Evolutionary conservation across 2,797 vertebrate genomes (phyloP), one percentile per base, ranked within the genome.

Genomic region (Neomorphus geoffroyi): DNA sequence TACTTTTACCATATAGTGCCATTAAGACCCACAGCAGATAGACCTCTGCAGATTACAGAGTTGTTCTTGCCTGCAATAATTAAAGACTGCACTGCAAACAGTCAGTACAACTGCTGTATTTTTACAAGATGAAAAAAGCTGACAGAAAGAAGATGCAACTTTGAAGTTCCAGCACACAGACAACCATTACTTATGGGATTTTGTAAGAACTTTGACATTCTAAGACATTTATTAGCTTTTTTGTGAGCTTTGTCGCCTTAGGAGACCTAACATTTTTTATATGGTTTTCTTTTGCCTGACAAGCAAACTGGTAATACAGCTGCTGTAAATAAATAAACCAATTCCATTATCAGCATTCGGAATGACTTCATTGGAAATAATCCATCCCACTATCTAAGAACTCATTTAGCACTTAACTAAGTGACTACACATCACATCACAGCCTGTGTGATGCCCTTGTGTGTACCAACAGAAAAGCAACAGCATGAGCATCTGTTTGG

Each of bases 31-130:
- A 82, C 61, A 80, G 89, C 75, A 90, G 82, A 72, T 74, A 85
- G 80, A 89, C 70, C 89, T 89, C 62, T 6, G 7, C 91, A 90
- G 45, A 94, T 91, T 92, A 89, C 90, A 89, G 71, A 96, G 84
- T 23, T 89, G 61, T 14, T 90, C 92, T 94, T 87, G 84, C 88
- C 81, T 75, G 72, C 79, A 56, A 33, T 86, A 91, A 96, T 93
- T 93, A 93, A 88, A 94, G 92, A 61, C 71, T 65, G n/a, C 12
- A 9, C 72, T 67, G 50, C 18, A 26, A 88, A 93, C 26, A n/a
- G 81, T 10, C 51, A n/a, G 51, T 74, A 48, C 78, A 83, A 86
- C 81, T 91, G 78, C 78, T 80, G 48, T 30, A 65, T 46, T 93
- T 74, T 51, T 64, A 78, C 13, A 72, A 41, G 65, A 58, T 8